Conservation (phyloP, 2,888 invertebrate genomes). For the Lithodes maja region DNA sequence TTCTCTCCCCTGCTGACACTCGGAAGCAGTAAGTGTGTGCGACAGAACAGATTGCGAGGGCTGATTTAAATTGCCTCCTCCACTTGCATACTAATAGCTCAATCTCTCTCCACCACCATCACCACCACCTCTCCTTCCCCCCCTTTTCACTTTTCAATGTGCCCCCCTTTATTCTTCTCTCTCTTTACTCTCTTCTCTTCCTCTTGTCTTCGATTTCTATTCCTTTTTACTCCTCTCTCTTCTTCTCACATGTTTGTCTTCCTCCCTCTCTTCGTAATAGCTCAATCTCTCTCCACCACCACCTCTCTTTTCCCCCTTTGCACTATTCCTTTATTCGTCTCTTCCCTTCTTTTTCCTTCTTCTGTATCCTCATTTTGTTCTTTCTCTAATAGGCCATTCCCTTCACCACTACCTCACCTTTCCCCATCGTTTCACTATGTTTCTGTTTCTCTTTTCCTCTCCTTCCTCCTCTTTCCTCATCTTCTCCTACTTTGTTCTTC, state of each 20-base stretch:
- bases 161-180: background rate
- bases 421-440: background rate
- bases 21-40: conserved; percentile 1
- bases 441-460: background rate
- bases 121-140: background rate
- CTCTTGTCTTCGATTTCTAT: background rate
- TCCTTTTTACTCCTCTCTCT: background rate
- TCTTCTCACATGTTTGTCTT: too few relatives aligned
- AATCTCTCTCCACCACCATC: background rate
- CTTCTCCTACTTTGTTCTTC: background rate
- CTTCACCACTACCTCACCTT: background rate
- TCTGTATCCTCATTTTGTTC: background rate
- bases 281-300: too few relatives aligned
- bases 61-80: background rate
- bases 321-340: background rate
- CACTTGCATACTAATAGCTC: background rate
- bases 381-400: background rate
- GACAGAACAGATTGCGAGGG: conserved; percentile 1
- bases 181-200: background rate
- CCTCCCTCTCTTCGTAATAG: too few relatives aligned
- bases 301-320: background rate
- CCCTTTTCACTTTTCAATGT: background rate
- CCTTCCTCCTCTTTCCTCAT: background rate
- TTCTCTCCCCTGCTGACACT: background rate
- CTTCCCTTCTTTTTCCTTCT: background rate